Evolutionary conservation across 2,888 invertebrate genomes (phyloP).

Genomic region (Baccha elongata): DNA sequence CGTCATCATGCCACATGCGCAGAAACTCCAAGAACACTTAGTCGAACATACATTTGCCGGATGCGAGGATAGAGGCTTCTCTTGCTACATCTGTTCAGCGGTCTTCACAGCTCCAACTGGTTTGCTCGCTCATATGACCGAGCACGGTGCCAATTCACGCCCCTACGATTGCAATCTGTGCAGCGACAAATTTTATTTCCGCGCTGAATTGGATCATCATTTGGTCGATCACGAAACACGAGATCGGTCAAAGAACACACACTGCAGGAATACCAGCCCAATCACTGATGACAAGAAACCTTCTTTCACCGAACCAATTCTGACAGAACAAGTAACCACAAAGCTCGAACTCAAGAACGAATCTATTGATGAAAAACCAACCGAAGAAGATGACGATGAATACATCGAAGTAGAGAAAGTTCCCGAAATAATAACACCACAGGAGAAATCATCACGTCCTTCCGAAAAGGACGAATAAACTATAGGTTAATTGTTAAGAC

Average conservation of each 20-base stretch:
- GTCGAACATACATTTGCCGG: slow-evolving; percentile 97
- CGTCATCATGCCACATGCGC: slow-evolving; percentile 89
- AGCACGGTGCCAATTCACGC: slow-evolving; percentile 91
- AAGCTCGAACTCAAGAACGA: slow-evolving; percentile 46
- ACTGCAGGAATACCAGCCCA: slow-evolving; percentile 10
- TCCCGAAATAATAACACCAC: slow-evolving; percentile 74
- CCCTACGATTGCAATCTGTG: slow-evolving; percentile 94
- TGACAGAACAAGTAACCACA: slow-evolving; percentile 14
- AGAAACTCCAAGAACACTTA: slow-evolving; percentile 92
- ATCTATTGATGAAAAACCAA: slow-evolving; percentile 38
- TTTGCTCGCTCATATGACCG: slow-evolving; percentile 91
- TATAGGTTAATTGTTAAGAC: slow-evolving; percentile 11
- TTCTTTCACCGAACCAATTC: slow-evolving; percentile 22
- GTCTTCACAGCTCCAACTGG: slow-evolving; percentile 93
- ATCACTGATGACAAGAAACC: slow-evolving; percentile 47
- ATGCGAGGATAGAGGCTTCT: slow-evolving; percentile 88
- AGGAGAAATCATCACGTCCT: slow-evolving; percentile 40
- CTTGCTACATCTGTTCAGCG: slow-evolving; percentile 94
- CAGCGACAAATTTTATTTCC: slow-evolving; percentile 93
- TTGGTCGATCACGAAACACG: slow-evolving; percentile 84
- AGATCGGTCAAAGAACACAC: slow-evolving; percentile 49
- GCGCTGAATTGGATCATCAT: slow-evolving; percentile 95
- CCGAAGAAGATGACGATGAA: slow-evolving; percentile 79
- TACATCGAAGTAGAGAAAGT: slow-evolving; percentile 82
- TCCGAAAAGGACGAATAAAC: slow-evolving; percentile 46